These are phyloP conservation scores for Acanthochromis polyacanthus DNA, from an alignment of 2,113 vertebrate genomes.

Conservation along the genomic window DNA sequence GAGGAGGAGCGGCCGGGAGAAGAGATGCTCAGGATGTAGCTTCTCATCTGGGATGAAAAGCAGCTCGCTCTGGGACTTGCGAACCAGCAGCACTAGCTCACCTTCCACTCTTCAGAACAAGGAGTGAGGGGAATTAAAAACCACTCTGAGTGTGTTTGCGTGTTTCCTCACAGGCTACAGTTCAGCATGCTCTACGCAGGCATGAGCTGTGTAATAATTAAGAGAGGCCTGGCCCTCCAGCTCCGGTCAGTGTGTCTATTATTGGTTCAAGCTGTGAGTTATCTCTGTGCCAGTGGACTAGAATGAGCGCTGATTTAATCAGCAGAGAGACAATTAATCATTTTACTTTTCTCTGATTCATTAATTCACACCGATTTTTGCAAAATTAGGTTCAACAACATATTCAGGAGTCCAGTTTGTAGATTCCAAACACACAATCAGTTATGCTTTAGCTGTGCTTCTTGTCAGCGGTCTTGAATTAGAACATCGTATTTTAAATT, in stretches of 20 bases:
- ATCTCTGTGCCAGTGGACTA: constrained; percentile 49
- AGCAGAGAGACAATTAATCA: constrained; percentile 46
- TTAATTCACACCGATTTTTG: constrained; percentile 29
- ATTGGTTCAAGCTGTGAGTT: constrained; percentile 66
- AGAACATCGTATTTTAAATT: constrained; percentile 2
- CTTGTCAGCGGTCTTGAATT: not conserved
- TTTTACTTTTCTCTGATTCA: constrained; percentile 37
- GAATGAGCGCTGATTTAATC: constrained; percentile 59
- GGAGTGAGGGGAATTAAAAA: constrained; percentile 31
- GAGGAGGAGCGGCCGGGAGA: constrained; percentile 41
- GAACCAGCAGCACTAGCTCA: constrained; percentile 32
- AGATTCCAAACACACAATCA: not conserved
- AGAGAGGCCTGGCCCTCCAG: constrained; percentile 45
- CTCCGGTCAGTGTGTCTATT: constrained; percentile 55
- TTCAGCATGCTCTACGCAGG: constrained; percentile 35
- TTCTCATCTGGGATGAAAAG: constrained; percentile 61
- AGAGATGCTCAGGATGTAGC: constrained; percentile 28
- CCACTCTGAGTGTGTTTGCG: constrained; percentile 36
- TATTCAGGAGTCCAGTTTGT: constrained; percentile 3
- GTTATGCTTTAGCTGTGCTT: not conserved
- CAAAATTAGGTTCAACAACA: constrained; percentile 34
- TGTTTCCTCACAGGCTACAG: constrained; percentile 51
- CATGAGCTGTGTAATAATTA: constrained; percentile 68
- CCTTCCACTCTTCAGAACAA: constrained; percentile 50
- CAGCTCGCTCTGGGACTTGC: constrained; percentile 49